Evolutionary conservation across 2,797 vertebrate genomes (phyloP).

Genomic region (Lepus oiostolus): DNA sequence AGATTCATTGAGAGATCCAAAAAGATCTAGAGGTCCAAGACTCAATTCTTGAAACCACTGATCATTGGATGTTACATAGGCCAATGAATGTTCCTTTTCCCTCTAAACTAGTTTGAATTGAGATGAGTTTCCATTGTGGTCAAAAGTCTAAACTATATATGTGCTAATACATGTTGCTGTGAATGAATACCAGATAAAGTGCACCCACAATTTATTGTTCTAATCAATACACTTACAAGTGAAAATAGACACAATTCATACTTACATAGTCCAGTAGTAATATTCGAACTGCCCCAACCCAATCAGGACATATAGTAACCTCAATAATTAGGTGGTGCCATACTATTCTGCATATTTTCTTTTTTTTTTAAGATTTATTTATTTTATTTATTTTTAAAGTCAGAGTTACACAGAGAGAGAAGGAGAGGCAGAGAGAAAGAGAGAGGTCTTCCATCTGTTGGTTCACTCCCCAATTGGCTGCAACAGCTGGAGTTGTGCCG

Average conservation of each 20-base stretch:
- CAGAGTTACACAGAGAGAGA: too few species aligned
- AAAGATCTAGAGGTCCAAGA: background rate
- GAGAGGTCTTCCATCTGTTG: too few species aligned
- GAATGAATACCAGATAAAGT: background rate
- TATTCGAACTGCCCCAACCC: background rate
- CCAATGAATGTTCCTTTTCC: background rate
- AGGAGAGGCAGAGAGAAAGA: too few species aligned
- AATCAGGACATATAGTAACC: background rate
- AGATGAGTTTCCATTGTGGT: constrained; percentile 4
- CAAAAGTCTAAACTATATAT: background rate
- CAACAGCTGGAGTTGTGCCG: too few species aligned
- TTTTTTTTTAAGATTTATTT: too few species aligned
- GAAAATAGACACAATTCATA: background rate
- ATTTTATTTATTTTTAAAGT: too few species aligned
- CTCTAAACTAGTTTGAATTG: background rate
- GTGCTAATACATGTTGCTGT: background rate
- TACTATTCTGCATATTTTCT: background rate
- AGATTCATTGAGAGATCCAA: background rate
- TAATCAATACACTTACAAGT: background rate
- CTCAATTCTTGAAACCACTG: background rate
- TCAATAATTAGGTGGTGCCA: background rate
- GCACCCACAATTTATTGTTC: background rate
- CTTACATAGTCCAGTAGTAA: background rate
- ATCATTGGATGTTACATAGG: background rate
- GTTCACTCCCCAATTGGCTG: too few species aligned